Evolutionary conservation across 2,113 vertebrate species (phyloP).

Genomic region (Carollia perspicillata): DNA sequence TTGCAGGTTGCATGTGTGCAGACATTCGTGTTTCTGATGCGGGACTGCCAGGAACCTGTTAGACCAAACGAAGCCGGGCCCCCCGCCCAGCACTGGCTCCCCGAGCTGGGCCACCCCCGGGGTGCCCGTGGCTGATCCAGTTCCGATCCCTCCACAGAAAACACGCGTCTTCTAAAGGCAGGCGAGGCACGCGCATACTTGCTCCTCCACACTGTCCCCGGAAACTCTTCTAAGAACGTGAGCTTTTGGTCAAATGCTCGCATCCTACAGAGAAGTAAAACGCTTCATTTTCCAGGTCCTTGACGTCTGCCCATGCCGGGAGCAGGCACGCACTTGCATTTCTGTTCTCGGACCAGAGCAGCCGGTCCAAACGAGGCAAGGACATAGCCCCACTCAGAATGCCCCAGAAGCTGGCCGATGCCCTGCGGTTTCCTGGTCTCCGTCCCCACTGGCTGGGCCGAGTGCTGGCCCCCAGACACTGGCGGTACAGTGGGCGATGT

Average conservation of each 20-base stretch:
- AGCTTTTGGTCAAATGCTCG: background rate
- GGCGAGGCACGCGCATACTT: background rate
- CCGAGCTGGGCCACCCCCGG: background rate
- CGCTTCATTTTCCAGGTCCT: background rate
- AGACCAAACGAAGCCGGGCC: background rate
- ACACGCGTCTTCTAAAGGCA: background rate
- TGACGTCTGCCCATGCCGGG: background rate
- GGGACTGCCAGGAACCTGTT: background rate
- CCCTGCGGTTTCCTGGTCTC: background rate
- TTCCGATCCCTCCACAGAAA: background rate
- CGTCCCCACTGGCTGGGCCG: background rate
- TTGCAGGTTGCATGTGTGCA: background rate
- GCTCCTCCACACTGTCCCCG: background rate
- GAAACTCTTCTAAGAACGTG: background rate
- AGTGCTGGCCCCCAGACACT: background rate
- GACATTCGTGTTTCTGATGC: background rate
- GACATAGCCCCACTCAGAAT: background rate
- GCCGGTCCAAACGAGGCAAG: background rate
- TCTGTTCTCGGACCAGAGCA: background rate
- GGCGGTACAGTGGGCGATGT: accelerated
- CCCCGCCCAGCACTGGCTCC: background rate
- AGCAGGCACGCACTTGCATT: background rate
- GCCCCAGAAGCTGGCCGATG: background rate
- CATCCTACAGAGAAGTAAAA: background rate
- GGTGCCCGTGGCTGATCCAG: background rate